Conservation (phyloP, 2,888 invertebrate species). For the Biston betularia region DNA sequence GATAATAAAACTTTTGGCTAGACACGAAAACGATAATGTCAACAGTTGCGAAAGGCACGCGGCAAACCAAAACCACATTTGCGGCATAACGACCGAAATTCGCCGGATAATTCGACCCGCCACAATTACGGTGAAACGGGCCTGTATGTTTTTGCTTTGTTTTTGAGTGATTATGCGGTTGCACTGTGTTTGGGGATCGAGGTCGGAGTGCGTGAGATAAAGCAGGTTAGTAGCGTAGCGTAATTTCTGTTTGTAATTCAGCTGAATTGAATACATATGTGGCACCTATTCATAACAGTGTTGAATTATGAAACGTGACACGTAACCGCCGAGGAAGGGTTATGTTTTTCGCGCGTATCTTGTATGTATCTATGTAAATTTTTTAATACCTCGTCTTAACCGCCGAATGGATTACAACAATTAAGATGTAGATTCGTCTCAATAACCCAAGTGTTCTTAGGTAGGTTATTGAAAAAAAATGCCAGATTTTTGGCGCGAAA, state of each 20-base stretch:
- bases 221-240: constrained; percentile 38
- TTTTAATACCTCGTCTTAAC: too few species aligned
- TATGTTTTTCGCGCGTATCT: too few species aligned
- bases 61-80: constrained; percentile 70
- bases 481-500: too few species aligned
- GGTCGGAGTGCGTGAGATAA: constrained; percentile 62
- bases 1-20: constrained; percentile 73
- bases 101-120: constrained; percentile 62
- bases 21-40: constrained; percentile 79
- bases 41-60: constrained; percentile 81
- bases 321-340: too few species aligned
- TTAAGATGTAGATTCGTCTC: too few species aligned
- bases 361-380: too few species aligned
- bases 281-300: background rate
- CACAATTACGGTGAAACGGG: constrained; percentile 67
- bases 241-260: constrained; percentile 25
- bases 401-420: too few species aligned
- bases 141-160: constrained; percentile 47
- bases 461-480: too few species aligned
- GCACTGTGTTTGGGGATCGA: constrained; percentile 51
- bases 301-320: background rate
- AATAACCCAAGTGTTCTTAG: too few species aligned
- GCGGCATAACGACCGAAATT: constrained; percentile 67
- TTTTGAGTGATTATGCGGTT: constrained; percentile 58
- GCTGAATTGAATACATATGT: background rate